Evolutionary conservation across 2,113 vertebrate genomes (phyloP).

Genomic region (Beaufortia kweichowensis): DNA sequence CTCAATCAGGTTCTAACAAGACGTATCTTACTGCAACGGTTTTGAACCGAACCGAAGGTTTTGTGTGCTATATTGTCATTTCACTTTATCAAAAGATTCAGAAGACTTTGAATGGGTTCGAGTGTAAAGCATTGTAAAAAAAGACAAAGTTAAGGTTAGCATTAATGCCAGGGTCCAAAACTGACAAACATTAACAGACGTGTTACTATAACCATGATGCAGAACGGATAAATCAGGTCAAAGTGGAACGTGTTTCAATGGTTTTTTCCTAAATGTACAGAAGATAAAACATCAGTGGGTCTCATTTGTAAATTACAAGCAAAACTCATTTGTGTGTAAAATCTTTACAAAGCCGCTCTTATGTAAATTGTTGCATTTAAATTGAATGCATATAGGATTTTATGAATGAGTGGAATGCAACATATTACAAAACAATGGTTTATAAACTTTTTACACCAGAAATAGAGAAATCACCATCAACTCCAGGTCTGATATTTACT

Average conservation of each 20-base stretch:
- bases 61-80: background rate
- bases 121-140: background rate
- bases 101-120: background rate
- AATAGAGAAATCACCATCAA: background rate
- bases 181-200: background rate
- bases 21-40: background rate
- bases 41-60: background rate
- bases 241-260: background rate
- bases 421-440: background rate
- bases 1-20: constrained; percentile 10
- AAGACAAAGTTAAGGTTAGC: background rate
- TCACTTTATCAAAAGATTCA: background rate
- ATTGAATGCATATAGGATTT: background rate
- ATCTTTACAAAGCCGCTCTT: background rate
- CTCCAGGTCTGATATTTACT: background rate
- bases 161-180: background rate
- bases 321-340: background rate
- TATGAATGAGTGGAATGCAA: background rate
- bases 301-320: background rate
- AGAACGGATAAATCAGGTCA: background rate
- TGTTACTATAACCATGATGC: background rate
- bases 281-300: background rate
- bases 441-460: background rate
- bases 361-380: background rate
- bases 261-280: background rate